Conservation (phyloP, 1,140 invertebrate species). For the Riptortus pedestris region DNA sequence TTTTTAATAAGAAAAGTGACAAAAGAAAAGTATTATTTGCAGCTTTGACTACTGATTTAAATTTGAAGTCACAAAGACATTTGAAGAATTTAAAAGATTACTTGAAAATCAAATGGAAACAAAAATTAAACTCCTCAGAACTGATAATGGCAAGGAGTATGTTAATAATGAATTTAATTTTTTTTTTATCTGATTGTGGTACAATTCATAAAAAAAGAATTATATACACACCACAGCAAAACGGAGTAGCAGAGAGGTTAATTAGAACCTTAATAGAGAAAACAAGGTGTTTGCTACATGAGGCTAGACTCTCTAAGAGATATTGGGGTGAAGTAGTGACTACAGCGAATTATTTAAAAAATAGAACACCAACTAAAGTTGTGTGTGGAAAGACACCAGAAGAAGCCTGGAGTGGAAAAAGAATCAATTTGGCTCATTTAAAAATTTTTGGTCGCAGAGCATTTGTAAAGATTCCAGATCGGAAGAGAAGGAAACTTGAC, state of each 20-base stretch:
- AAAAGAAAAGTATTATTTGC: background rate
- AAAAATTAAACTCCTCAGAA: slow-evolving; percentile 30
- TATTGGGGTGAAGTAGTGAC: slow-evolving; percentile 30
- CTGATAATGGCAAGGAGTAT: slow-evolving; percentile 35
- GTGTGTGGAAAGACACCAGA: background rate
- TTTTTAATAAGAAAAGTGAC: background rate
- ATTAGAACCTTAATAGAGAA: slow-evolving; percentile 35
- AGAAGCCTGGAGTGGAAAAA: too few species aligned
- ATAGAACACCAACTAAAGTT: slow-evolving; percentile 32
- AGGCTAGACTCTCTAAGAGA: slow-evolving; percentile 28
- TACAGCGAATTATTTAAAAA: slow-evolving; percentile 39
- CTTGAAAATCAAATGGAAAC: slow-evolving; percentile 2
- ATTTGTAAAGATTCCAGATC: slow-evolving; percentile 29
- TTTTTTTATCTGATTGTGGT: slow-evolving; percentile 16
- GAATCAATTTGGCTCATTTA: slow-evolving; percentile 25
- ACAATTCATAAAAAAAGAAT: slow-evolving; percentile 24
- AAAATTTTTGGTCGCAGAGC: slow-evolving; percentile 30
- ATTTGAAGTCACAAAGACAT: slow-evolving; percentile 4
- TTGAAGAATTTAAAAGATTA: slow-evolving; percentile 12
- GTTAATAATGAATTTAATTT: slow-evolving; percentile 13
- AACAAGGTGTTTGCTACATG: slow-evolving; percentile 32
- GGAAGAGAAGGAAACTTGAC: slow-evolving; percentile 32
- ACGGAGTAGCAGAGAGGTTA: slow-evolving; percentile 36
- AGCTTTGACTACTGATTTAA: slow-evolving; percentile 10
- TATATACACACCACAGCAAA: slow-evolving; percentile 37